Percentiles rank a stretch among this genome's conserved stretches.
These are phyloP conservation scores for Spodoptera frugiperda DNA, from an alignment of 1,140 invertebrate species.

Conservation along the genomic window DNA sequence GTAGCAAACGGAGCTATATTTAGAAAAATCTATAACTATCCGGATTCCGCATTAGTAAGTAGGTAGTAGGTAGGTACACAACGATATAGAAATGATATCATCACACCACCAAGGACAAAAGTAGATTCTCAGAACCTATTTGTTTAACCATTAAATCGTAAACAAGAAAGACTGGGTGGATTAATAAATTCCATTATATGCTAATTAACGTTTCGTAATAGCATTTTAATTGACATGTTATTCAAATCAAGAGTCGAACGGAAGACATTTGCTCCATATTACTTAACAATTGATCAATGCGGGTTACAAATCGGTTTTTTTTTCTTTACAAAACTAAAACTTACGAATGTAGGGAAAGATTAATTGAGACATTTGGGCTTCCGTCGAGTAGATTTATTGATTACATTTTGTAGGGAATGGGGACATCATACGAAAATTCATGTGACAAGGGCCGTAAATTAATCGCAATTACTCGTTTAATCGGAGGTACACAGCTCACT, in stretches of 20 bases:
- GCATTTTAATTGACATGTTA: slow-evolving; percentile 14
- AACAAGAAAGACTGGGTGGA: slow-evolving; percentile 10
- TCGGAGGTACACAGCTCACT: not conserved
- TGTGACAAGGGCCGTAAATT: not conserved
- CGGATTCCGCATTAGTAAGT: not conserved
- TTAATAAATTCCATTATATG: slow-evolving; percentile 40
- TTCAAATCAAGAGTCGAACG: slow-evolving; percentile 23
- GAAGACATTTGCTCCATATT: slow-evolving; percentile 34
- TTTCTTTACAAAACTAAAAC: slow-evolving; percentile 4
- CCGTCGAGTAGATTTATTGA: not conserved
- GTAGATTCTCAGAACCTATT: slow-evolving; percentile 1
- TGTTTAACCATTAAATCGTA: slow-evolving; percentile 9
- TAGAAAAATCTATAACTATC: not conserved
- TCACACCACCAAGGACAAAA: slow-evolving; percentile 17
- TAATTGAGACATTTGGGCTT: not conserved
- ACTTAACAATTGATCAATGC: slow-evolving; percentile 25
- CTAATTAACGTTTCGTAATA: slow-evolving; percentile 33
- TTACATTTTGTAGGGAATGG: not conserved
- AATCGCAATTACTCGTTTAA: not conserved
- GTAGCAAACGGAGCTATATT: not conserved
- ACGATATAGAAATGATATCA: slow-evolving; percentile 8
- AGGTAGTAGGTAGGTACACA: not conserved
- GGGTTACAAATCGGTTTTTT: slow-evolving; percentile 1
- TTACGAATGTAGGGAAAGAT: not conserved
- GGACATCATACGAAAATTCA: too few species aligned